A percentile compares a stretch with the other conserved stretches of the same genome.
phyloP scores from a whole-genome alignment of 2,797 vertebrate genomes.

The Siniperca obscura region DNA sequence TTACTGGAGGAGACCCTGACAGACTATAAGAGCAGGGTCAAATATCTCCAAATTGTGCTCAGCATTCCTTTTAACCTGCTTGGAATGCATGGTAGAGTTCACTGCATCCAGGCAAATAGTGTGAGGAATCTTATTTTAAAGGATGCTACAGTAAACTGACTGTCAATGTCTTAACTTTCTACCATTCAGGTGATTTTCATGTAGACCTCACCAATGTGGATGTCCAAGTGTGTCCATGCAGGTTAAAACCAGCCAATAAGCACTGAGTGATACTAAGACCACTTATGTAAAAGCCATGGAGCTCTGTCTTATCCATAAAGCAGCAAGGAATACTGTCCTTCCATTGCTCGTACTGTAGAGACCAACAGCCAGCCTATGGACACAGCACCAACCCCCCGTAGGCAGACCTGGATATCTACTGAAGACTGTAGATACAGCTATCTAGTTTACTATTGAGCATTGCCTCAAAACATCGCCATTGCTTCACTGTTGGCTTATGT shows the following conservation, averaged over 20 bases:
- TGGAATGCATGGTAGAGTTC: slow-evolving; percentile 7
- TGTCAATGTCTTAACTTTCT: background rate
- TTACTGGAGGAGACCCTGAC: slow-evolving; percentile 8
- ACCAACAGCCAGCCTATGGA: slow-evolving; percentile 66
- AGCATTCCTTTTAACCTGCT: slow-evolving; percentile 46
- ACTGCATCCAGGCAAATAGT: background rate
- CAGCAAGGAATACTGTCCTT: slow-evolving; percentile 22
- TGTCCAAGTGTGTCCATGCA: slow-evolving; percentile 28
- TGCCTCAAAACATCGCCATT: slow-evolving; percentile 61
- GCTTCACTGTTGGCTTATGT: slow-evolving; percentile 63
- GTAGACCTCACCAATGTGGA: slow-evolving; percentile 14
- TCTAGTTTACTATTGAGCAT: slow-evolving; percentile 60
- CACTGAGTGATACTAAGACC: slow-evolving; percentile 28
- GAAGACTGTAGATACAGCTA: slow-evolving; percentile 57
- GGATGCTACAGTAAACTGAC: background rate
- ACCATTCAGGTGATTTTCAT: slow-evolving; percentile 23
- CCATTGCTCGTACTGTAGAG: slow-evolving; percentile 31
- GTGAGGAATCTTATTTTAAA: background rate
- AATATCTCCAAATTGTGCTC: slow-evolving; percentile 10
- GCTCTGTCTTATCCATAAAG: slow-evolving; percentile 42
- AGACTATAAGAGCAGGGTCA: slow-evolving; percentile 12
- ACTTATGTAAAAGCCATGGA: slow-evolving; percentile 66
- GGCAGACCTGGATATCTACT: slow-evolving; percentile 59
- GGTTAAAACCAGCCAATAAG: slow-evolving; percentile 54
- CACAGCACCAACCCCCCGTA: slow-evolving; percentile 45